These are phyloP conservation scores for Drosophila arawakana DNA, from an alignment of 1,140 invertebrate genomes.

Conservation along the genomic window DNA sequence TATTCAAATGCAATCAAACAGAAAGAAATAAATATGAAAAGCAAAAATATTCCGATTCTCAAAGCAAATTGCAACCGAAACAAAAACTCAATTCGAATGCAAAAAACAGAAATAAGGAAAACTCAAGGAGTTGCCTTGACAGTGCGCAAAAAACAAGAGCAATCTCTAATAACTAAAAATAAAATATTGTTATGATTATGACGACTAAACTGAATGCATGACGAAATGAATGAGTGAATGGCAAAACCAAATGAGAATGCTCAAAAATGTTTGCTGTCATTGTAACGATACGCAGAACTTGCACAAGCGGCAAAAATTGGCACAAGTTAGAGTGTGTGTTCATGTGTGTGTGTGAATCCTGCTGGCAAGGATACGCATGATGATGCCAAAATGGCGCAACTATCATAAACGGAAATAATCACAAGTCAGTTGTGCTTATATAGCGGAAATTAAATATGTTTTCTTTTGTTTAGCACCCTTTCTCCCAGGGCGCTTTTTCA, in stretches of 20 bases:
- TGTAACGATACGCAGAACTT: constrained; percentile 8
- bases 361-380: constrained; percentile 29
- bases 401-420: constrained; percentile 48
- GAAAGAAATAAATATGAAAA: constrained; percentile 33
- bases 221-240: constrained; percentile 4
- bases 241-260: neutral
- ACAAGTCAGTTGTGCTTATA: constrained; percentile 58
- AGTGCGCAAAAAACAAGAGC: neutral
- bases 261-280: constrained; percentile 24
- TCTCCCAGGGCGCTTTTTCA: neutral
- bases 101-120: neutral
- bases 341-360: constrained; percentile 21
- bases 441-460: constrained; percentile 43
- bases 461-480: neutral
- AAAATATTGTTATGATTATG: constrained; percentile 11
- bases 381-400: constrained; percentile 29
- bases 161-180: constrained; percentile 18
- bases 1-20: constrained; percentile 57
- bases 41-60: constrained; percentile 30
- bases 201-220: neutral
- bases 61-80: constrained; percentile 6
- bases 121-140: neutral
- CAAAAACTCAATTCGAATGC: neutral
- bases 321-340: constrained; percentile 3
- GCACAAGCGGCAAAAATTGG: constrained; percentile 36